Base-by-base conservation (phyloP, 1,140 invertebrate genomes). In the Macrocentrus cingulum region DNA sequence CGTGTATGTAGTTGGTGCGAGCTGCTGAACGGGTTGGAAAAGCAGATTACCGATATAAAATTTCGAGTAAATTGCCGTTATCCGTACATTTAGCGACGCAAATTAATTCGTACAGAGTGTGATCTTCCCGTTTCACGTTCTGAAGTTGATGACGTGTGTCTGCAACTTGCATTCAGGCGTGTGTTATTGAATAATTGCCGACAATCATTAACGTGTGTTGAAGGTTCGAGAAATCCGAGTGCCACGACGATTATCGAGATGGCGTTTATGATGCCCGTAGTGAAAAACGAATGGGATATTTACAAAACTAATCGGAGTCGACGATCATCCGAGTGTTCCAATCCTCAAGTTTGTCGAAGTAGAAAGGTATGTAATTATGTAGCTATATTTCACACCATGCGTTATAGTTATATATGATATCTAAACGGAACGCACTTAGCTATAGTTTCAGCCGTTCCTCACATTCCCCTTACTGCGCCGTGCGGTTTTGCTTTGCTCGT, bases 211-310 rank as follows among this genome's bases (percentile, higher is more conserved):
- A n/a, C n/a, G n/a, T 4, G 51, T 18, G 19, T 41, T 50, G 46
- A 41, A 57, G n/a, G 5, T 49, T 41, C 36, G 34, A 41, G 46
- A 57, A 44, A 25, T 11, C 36, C 20, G 48, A 63, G 48, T 56
- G 59, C 56, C n/a, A 29, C 39, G 20, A 32, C 18, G 44, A 56
- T 44, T 52, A 39, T 57, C 68, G 71, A 83, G 74, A 94, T 94
- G 91, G 91, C 91, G 81, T 94, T 94, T 80, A 93, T 94, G 91
- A 92, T 93, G 89, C 91, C 91, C 34, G 91, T 94, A 61, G 86
- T 94, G 75, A 93, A 92, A 83, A 94, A 94, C 79, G 90, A 94
- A 78, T 94, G 90, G 83, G 90, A 94, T 74, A 93, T 94, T 74
- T 94, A 94, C 82, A 91, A 91, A 80, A 88, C 87, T 56, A 88